Conservation (phyloP, 2,113 vertebrate genomes). For the Sphyrna mokarran region DNA sequence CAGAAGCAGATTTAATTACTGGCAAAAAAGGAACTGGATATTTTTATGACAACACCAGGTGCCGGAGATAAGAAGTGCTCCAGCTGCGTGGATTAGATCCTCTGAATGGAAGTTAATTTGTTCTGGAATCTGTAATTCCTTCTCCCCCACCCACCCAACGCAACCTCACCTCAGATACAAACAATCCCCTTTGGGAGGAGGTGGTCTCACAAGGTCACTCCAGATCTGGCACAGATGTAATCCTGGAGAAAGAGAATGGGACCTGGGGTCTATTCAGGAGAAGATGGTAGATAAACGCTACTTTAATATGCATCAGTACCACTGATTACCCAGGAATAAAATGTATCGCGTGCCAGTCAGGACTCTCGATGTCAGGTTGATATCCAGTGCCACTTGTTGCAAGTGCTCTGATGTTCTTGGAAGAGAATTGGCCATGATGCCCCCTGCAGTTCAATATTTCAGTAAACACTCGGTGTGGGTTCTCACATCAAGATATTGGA, state of each 20-base stretch:
- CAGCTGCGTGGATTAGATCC: too few species aligned
- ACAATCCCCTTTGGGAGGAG: too few species aligned
- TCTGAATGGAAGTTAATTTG: too few species aligned
- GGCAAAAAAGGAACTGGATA: too few species aligned
- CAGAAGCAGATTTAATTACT: too few species aligned
- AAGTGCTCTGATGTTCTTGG: neutral
- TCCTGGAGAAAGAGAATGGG: neutral
- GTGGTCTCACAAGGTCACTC: neutral
- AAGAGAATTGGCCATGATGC: neutral
- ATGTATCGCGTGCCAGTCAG: neutral
- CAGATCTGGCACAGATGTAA: neutral
- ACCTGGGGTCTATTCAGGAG: too few species aligned
- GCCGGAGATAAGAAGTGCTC: too few species aligned
- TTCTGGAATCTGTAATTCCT: too few species aligned
- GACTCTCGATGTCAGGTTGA: neutral
- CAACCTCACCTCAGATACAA: too few species aligned
- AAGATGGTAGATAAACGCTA: neutral
- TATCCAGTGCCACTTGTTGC: neutral
- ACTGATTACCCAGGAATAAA: neutral
- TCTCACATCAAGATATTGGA: neutral
- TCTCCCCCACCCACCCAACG: too few species aligned
- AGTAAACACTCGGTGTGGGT: neutral
- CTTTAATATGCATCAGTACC: neutral
- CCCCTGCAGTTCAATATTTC: neutral
- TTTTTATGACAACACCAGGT: too few species aligned